Evolutionary conservation across 2,888 invertebrate genomes (phyloP), one percentile per base, ranked within the genome.

Genomic region (Nomada ferruginata): DNA sequence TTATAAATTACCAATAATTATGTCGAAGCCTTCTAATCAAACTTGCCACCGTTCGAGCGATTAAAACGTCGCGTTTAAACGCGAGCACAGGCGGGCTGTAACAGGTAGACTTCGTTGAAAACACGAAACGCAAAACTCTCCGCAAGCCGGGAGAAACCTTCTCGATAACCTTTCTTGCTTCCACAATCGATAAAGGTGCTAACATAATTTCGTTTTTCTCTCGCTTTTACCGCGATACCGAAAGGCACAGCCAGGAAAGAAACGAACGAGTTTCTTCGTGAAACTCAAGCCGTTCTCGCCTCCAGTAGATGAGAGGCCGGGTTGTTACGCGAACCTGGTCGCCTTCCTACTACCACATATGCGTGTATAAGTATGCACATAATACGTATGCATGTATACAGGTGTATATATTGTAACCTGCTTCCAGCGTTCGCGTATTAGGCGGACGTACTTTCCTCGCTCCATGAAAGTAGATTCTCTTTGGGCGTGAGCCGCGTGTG

Each of bases 371-470:
- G 53, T 36, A 15, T 2, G 29, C 15, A 29, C 4, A 9, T 52
- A 9, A 10, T 60, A 26, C 29, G 23, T 57, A 15, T 57, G 13
- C 47, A 53, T 9, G 15, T 15, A 29, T 18, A 36, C 3, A n/a
- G 11, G 23, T 52, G 2, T 23, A 23, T 52, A n/a, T 26, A 64
- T 55, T 44, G 26, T 52, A 65, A 65, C 57, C 64, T 11, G 57
- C 52, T 74, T 52, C 78, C 87, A 85, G 85, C 84, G 80, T 87
- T 84, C 73, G 87, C 90, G 87, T 90, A 52, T 50, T 74, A 90
- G 89, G 90, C 87, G 87, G 87, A 89, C 90, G 82, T 89, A 77
- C 91, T 91, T 91, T 91, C 89, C 89, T 89, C 55, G 70, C 69
- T 79, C 44, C 76, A 79, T 76, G 91, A 90, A 91, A 90, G 89